A percentile compares a stretch with the other conserved stretches of the same genome.
These are phyloP conservation scores for Tenebrosternarchus preto DNA, from an alignment of 2,113 vertebrate genomes.

Conservation along the genomic window DNA sequence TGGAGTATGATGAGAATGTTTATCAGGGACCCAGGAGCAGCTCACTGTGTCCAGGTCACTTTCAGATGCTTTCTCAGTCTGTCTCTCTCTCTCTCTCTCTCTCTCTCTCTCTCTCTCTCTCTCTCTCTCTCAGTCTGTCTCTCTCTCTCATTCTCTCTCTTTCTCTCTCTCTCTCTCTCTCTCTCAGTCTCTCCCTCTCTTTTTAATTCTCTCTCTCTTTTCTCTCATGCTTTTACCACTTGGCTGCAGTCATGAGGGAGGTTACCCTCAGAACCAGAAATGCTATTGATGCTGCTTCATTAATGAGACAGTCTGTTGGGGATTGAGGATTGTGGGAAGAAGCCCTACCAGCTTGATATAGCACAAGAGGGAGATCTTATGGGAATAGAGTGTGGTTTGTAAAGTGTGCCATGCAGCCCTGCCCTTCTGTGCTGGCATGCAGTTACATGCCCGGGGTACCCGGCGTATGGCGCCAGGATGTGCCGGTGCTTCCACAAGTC, in stretches of 20 bases:
- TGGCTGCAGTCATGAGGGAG: too few relatives aligned
- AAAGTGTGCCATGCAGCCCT: background rate
- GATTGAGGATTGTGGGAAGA: background rate
- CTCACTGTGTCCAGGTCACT: too few relatives aligned
- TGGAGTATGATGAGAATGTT: too few relatives aligned
- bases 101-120: background rate
- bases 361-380: too few relatives aligned
- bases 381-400: background rate
- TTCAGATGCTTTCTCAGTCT: too few relatives aligned
- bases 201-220: background rate
- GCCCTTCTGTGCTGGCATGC: background rate
- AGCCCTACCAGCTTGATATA: background rate
- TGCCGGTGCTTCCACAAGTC: background rate
- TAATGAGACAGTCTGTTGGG: background rate
- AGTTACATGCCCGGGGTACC: background rate
- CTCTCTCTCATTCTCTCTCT: too few relatives aligned
- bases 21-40: too few relatives aligned
- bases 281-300: too few relatives aligned
- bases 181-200: background rate
- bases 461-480: background rate
- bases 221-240: background rate
- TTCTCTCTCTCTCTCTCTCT: too few relatives aligned
- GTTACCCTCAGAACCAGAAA: too few relatives aligned
- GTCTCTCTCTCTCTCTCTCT: too few relatives aligned
- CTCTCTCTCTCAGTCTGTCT: background rate